Evolutionary conservation across 2,113 vertebrate species (phyloP), one percentile per base, ranked within the genome.

Genomic region (Opisthocomus hoazin): DNA sequence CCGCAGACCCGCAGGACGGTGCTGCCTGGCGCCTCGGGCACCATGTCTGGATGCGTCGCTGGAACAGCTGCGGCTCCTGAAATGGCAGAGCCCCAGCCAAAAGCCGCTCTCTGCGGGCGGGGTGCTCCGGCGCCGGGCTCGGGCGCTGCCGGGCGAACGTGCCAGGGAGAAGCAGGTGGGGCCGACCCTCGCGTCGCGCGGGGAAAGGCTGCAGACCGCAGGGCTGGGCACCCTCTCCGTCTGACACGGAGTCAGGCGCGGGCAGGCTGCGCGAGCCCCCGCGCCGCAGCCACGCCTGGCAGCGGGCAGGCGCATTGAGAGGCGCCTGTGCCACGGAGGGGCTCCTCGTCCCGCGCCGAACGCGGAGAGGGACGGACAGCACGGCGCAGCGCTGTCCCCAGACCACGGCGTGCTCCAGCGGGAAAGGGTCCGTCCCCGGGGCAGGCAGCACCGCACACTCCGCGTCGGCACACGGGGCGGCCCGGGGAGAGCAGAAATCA

Each of bases 81-180:
- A 19, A 7, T 5, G 2, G 12, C 61, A 14, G 51, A 63, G 57
- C 54, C 26, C 0, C 11, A 74, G 81, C 87, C 94, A 89, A 24
- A 43, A 60, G 61, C 92, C 66, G 13, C 36, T 32, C 20, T 81
- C 12, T 0, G 46, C 6, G 5, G 0, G 34, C 3, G 1, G 70
- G 16, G 2, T 0, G 11, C 61, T 53, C 54, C 3, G 1, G 43
- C 8, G 0, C 69, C 8, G 29, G n/a, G n/a, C n/a, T n/a, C n/a
- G n/a, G n/a, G n/a, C n/a, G n/a, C n/a, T n/a, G n/a, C n/a, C n/a
- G n/a, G n/a, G n/a, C n/a, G n/a, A n/a, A n/a, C n/a, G n/a, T n/a
- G 61, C 83, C 51, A 1, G 23, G 58, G 15, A 29, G 34, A 17
- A 32, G 41, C 61, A 20, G 56, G 3, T 0, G 15, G 15, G n/a